These are phyloP conservation scores for Helicolenus hilgendorfi DNA, from an alignment of 2,797 vertebrate genomes.

Conservation along the genomic window DNA sequence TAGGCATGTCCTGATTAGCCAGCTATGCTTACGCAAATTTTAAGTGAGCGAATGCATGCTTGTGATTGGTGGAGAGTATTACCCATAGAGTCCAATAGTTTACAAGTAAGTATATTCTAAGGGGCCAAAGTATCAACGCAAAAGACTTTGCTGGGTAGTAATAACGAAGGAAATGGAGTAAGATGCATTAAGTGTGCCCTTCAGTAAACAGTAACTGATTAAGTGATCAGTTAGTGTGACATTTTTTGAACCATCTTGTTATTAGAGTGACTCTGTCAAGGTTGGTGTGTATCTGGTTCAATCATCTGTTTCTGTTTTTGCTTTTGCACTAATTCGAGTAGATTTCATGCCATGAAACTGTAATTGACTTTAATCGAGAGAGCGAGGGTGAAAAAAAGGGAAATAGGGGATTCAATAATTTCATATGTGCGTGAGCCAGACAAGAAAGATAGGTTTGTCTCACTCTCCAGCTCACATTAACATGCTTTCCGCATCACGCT, in stretches of 20 bases:
- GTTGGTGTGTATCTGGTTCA: neutral
- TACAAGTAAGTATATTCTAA: neutral
- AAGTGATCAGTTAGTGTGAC: neutral
- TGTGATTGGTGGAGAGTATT: neutral
- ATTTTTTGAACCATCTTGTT: neutral
- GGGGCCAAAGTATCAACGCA: neutral
- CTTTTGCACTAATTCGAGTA: neutral
- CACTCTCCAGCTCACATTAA: conserved; percentile 11
- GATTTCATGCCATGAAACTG: neutral
- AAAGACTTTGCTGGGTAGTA: neutral
- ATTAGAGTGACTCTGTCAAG: neutral
- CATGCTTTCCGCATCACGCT: neutral
- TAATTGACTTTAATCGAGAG: conserved; percentile 19
- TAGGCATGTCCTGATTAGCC: accelerated
- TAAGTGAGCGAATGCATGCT: neutral
- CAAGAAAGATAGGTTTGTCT: neutral
- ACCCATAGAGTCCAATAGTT: neutral
- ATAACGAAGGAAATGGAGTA: neutral
- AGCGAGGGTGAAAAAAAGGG: neutral
- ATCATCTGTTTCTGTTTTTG: neutral
- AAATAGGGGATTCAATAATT: neutral
- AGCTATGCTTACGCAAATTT: too few relatives aligned
- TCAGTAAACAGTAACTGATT: neutral
- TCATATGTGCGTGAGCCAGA: neutral
- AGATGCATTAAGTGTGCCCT: neutral